A percentile compares a stretch with the other conserved stretches of the same genome.
phyloP scores from a whole-genome alignment of 2,888 invertebrate species.

The Hirtodrosophila confusa region DNA sequence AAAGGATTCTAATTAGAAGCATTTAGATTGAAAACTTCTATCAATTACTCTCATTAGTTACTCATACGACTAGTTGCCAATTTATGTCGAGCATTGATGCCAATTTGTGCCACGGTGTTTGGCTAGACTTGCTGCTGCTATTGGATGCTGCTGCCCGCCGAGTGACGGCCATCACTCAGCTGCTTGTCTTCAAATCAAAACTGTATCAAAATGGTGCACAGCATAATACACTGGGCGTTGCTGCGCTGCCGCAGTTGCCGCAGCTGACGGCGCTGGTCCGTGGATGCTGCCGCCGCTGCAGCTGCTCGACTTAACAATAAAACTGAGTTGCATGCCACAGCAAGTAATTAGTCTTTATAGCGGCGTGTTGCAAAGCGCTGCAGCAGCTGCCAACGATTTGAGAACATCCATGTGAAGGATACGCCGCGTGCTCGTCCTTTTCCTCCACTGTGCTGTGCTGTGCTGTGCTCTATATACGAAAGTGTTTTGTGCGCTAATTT shows the following conservation, averaged over 20 bases:
- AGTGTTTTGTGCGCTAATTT: too few species aligned
- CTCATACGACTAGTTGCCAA: background rate
- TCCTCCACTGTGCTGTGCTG: conserved; percentile 28
- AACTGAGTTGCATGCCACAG: conserved; percentile 82
- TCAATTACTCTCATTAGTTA: background rate
- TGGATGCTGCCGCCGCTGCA: conserved; percentile 22
- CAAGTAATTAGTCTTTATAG: conserved; percentile 83
- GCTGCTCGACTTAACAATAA: conserved; percentile 80
- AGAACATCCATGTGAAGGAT: conserved; percentile 69
- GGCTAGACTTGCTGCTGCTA: conserved; percentile 24
- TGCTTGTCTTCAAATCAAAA: conserved; percentile 69
- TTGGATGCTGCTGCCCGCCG: conserved; percentile 32
- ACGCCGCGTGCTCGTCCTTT: conserved; percentile 58
- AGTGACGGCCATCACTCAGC: conserved; percentile 54
- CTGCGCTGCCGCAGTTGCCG: conserved; percentile 16
- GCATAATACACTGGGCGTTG: conserved; percentile 40
- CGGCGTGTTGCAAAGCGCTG: conserved; percentile 71
- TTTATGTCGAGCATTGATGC: background rate
- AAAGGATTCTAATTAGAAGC: too few species aligned
- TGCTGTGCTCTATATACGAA: conserved; percentile 22
- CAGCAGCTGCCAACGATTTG: conserved; percentile 52
- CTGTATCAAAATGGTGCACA: conserved; percentile 62
- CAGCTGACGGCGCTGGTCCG: conserved; percentile 20
- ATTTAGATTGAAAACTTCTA: too few species aligned
- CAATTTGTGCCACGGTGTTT: conserved; percentile 26